Evolutionary conservation across 2,888 invertebrate genomes (phyloP), one percentile per base, ranked within the genome.

Genomic region (Ceriagrion tenellum): DNA sequence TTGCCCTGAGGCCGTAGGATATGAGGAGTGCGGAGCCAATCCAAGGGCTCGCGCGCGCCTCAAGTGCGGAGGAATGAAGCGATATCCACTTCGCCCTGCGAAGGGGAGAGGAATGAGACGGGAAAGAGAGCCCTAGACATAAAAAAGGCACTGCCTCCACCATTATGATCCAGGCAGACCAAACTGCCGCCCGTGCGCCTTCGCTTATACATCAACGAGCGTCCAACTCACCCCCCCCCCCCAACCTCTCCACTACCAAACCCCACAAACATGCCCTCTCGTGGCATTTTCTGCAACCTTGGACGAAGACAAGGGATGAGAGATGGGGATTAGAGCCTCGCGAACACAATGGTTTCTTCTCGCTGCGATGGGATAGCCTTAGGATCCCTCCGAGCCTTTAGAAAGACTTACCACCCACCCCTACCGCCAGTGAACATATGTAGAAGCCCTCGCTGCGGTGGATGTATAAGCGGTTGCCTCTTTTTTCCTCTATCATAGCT

Each of bases 331-430:
- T 35, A 81, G 13, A 30, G 81, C 35, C 81, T 35, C 81, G 81
- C 35, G 81, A 81, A 81, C 81, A 81, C 81, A 81, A 81, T 81
- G 81, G 81, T 81, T 35, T 81, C 81, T 23, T 35, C 35, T 81
- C 81, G 16, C 30, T 23, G 30, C 35, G 13, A 16, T 23, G 30
- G 35, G 30, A 81, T 12, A 26, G 81, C 35, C 81, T 13, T 3
- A 81, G 81, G 81, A 81, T 30, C 81, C 81, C 30, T 81, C 81
- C 81, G 16, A n/a, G 30, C 81, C 26, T 30, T 35, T 35, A 16
- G 30, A 35, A 81, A 30, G 81, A 35, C 81, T 81, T 81, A 3
- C 16, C 81, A 23, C 35, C 81, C 47, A 47, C 47, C 47, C 47
- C 47, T 47, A 8, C 47, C 47, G 47, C 47, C 47, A 47, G 47